These are phyloP conservation scores for Centruroides vittatus DNA, from an alignment of 1,140 invertebrate genomes.

Conservation along the genomic window DNA sequence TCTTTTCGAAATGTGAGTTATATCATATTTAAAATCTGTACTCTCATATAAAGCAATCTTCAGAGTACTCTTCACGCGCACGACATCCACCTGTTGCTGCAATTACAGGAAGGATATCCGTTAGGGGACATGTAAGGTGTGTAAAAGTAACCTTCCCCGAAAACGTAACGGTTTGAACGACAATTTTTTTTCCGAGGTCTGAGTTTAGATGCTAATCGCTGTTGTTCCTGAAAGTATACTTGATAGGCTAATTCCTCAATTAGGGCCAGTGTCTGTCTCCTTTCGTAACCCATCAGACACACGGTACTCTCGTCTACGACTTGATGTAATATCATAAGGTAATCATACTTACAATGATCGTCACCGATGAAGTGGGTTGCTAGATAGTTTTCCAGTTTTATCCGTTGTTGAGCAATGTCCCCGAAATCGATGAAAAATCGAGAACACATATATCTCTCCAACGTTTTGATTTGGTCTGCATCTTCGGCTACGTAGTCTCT, in stretches of 20 bases:
- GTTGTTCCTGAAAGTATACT: slow-evolving; percentile 38
- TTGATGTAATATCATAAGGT: slow-evolving; percentile 78
- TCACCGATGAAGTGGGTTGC: slow-evolving; percentile 92
- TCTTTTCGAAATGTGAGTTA: too few species aligned
- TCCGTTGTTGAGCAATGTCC: slow-evolving; percentile 79
- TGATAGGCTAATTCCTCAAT: slow-evolving; percentile 81
- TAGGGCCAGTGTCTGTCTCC: slow-evolving; percentile 78
- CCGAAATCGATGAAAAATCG: slow-evolving; percentile 99
- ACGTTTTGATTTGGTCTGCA: slow-evolving; percentile 66
- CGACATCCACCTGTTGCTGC: not conserved
- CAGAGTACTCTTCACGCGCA: not conserved
- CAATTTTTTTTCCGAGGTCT: not conserved
- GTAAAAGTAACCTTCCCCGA: not conserved
- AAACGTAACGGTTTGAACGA: not conserved
- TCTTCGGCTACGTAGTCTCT: slow-evolving; percentile 75
- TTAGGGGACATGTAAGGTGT: not conserved
- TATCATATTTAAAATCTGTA: too few species aligned
- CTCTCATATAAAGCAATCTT: too few species aligned
- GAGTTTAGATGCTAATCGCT: not conserved
- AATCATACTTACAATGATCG: slow-evolving; percentile 84
- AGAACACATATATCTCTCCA: slow-evolving; percentile 99
- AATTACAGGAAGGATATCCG: not conserved
- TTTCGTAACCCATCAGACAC: slow-evolving; percentile 95
- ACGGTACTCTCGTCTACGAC: slow-evolving; percentile 95
- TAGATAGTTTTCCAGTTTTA: slow-evolving; percentile 86